A percentile compares a stretch with the other conserved stretches of the same genome.
These are phyloP conservation scores for Erinaceus europaeus DNA, from an alignment of 2,113 vertebrate species.

Conservation along the genomic window DNA sequence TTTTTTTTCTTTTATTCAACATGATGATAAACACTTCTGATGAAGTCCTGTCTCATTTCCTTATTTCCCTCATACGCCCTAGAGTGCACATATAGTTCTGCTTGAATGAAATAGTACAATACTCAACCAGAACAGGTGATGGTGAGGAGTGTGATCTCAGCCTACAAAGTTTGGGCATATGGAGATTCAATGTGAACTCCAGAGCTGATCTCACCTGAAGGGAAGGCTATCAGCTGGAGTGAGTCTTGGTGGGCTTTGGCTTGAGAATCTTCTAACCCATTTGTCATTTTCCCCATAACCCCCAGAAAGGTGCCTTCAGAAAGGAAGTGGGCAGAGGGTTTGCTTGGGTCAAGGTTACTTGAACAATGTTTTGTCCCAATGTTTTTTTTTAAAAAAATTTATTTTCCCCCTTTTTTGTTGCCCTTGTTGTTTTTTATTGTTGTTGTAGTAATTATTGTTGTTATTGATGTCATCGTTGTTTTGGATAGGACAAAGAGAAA, in stretches of 20 bases:
- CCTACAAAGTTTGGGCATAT: neutral
- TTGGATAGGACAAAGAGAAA: too few species aligned
- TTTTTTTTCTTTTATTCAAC: neutral
- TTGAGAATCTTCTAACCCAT: neutral
- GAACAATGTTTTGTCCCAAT: too few species aligned
- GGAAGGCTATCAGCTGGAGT: neutral
- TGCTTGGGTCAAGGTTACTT: too few species aligned
- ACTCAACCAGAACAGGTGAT: neutral
- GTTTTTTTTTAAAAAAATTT: too few species aligned
- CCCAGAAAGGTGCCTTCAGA: slow-evolving; percentile 11
- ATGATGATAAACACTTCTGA: neutral
- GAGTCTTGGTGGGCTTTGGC: neutral
- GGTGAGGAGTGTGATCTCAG: neutral
- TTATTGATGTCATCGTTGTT: too few species aligned
- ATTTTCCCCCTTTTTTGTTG: too few species aligned
- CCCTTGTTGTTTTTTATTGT: too few species aligned
- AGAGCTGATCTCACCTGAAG: neutral
- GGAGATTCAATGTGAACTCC: neutral
- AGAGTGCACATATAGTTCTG: neutral
- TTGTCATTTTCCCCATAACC: neutral
- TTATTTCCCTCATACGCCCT: neutral
- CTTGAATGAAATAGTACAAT: neutral
- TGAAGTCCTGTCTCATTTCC: neutral
- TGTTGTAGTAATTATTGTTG: too few species aligned
- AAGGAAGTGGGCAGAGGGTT: neutral